Evolutionary conservation across 2,888 invertebrate species (phyloP).

Genomic region (Iphiclides podalirius): DNA sequence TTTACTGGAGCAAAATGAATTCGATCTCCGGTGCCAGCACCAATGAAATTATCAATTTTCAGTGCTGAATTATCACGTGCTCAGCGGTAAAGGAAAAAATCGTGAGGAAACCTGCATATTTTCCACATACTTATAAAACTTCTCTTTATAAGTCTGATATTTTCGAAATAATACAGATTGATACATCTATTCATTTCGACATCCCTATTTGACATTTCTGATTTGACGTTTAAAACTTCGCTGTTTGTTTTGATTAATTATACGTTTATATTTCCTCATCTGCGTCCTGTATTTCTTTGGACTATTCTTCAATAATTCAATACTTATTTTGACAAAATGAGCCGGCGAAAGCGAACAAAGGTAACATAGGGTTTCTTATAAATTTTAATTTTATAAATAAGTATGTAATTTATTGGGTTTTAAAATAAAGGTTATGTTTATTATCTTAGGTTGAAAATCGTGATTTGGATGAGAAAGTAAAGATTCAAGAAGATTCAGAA

Average conservation of each 20-base stretch:
- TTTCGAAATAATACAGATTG: too few species aligned
- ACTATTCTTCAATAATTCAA: not conserved
- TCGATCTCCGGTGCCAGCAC: too few species aligned
- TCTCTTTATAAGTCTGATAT: too few species aligned
- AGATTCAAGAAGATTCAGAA: conserved; percentile 82
- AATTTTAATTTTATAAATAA: not conserved
- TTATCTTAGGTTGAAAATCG: conserved; percentile 68
- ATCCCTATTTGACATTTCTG: too few species aligned
- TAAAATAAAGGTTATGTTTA: conserved; percentile 80
- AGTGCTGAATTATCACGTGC: too few species aligned
- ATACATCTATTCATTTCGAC: too few species aligned
- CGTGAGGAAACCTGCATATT: too few species aligned
- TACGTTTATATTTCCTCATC: not conserved
- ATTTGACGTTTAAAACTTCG: conserved; percentile 6
- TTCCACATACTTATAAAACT: too few species aligned
- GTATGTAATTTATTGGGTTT: conserved; percentile 26
- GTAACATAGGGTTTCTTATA: conserved; percentile 47
- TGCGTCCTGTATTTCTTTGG: not conserved
- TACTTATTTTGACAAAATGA: conserved; percentile 58
- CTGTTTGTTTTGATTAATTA: conserved; percentile 25
- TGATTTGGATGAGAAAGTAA: conserved; percentile 85
- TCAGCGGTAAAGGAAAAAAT: too few species aligned
- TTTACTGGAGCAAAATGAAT: too few species aligned
- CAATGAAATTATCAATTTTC: too few species aligned
- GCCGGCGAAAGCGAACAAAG: conserved; percentile 81